Evolutionary conservation across 1,140 invertebrate species (phyloP).

Genomic region (Helicoverpa armigera): DNA sequence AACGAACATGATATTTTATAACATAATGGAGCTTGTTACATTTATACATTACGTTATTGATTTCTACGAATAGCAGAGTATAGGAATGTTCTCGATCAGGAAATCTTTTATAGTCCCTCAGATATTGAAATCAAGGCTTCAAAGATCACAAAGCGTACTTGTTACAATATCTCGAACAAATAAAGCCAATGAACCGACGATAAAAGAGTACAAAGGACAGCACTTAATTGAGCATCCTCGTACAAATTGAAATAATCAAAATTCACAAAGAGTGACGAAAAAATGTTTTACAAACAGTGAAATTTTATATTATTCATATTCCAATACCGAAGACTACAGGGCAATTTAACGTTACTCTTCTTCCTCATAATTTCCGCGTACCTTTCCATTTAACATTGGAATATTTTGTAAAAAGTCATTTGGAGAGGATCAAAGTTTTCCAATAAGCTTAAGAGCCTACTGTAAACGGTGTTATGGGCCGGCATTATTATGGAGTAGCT

Average conservation of each 20-base stretch:
- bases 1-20: too few species aligned
- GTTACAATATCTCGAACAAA: neutral
- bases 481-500: constrained; percentile 20
- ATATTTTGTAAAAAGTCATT: constrained; percentile 33
- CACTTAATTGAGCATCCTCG: constrained; percentile 1
- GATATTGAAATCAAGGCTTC: constrained; percentile 5
- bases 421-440: constrained; percentile 40
- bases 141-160: constrained; percentile 2
- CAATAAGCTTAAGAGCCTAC: constrained; percentile 34
- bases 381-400: constrained; percentile 5
- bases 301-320: constrained; percentile 18
- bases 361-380: constrained; percentile 20
- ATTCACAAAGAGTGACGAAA: constrained; percentile 1
- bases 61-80: neutral
- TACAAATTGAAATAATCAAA: constrained; percentile 21
- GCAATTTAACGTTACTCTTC: constrained; percentile 10
- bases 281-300: neutral
- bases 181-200: constrained; percentile 7
- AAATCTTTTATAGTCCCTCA: neutral
- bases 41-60: neutral
- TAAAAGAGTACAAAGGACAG: constrained; percentile 6
- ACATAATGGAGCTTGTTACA: too few species aligned
- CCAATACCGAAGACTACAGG: neutral
- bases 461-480: constrained; percentile 24
- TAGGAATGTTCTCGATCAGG: neutral